Base-by-base conservation (phyloP, 1,140 invertebrate species). In the Drosophila chauvacae region DNA sequence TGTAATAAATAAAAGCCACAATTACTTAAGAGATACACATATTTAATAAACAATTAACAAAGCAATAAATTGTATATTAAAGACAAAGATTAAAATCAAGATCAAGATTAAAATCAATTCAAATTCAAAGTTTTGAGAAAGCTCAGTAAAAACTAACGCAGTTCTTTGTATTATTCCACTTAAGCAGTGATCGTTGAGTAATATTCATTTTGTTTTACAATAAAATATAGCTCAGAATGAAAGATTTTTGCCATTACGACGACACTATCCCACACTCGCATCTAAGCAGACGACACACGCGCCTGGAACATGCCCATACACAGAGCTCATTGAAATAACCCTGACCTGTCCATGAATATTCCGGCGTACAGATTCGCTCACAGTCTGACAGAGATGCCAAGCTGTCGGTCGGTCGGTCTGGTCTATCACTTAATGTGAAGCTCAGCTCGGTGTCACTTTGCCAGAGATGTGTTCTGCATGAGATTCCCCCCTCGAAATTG, bases 311-410 rank as follows among this genome's bases (percentile, higher is more conserved):
- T 35, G 18, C 10, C 48, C 48, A 30, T 30, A 18, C 28, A 10
- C 14, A 4, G 26, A 53, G 33, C 51, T 55, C 53, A 55, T 56
- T 56, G 33, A 56, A 11, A 56, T 56, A 56, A 56, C 53, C 53
- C 53, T 56, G 53, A 56, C 53, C 53, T 56, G 53, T 56, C 53
- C 53, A 56, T 56, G 53, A 56, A 56, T 39, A 56, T 56, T 37
- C 53, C 53, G 7, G 3, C 53, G 35, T 39, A 39, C 53, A 13
- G 48, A 33, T 51, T 51, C 28, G 1, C 10, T 18, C 48, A 39
- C 33, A 56, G 53, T 56, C 53, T 20, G 53, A 37, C 51, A 37
- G 51, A 56, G 53, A 56, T 39, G 53, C 33, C 53, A 39, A 39
- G 53, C 51, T 55, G 51, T 55, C 53, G 53, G 33, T 55, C 20